A percentile compares a stretch with the other conserved stretches of the same genome.
phyloP scores from a whole-genome alignment of 1,140 invertebrate genomes.

The Drosophila pandora region DNA sequence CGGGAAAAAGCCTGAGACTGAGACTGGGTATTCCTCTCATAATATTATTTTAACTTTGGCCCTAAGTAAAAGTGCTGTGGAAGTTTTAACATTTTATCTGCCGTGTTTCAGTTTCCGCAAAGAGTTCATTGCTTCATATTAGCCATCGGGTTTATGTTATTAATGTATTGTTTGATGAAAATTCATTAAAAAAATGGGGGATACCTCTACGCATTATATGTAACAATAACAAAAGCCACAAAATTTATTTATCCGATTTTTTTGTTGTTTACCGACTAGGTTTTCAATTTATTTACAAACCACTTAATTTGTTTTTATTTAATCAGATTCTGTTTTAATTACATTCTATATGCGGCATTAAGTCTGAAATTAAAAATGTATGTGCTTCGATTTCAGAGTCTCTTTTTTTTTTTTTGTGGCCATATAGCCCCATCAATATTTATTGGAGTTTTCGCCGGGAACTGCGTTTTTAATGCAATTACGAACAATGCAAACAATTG shows the following conservation, averaged over 20 bases:
- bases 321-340: constrained; percentile 82
- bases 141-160: constrained; percentile 26
- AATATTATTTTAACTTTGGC: constrained; percentile 81
- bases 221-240: constrained; percentile 59
- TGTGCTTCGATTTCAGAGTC: constrained; percentile 38
- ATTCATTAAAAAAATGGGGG: not conserved
- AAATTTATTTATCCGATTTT: constrained; percentile 47
- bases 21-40: constrained; percentile 39
- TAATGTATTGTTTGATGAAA: constrained; percentile 29
- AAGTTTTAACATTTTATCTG: constrained; percentile 17
- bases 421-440: constrained; percentile 43
- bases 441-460: constrained; percentile 43
- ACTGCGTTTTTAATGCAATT: constrained; percentile 72
- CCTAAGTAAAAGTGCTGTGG: constrained; percentile 49
- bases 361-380: constrained; percentile 75
- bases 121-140: constrained; percentile 23
- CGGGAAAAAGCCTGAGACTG: constrained; percentile 3
- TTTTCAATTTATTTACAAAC: constrained; percentile 83
- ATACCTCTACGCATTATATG: constrained; percentile 22
- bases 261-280: constrained; percentile 20
- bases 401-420: constrained; percentile 46
- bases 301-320: constrained; percentile 84
- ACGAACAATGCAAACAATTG: constrained; percentile 69
- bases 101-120: no score
- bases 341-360: constrained; percentile 69